A percentile compares a stretch with the other conserved stretches of the same genome.
Conservation (phyloP, 2,797 vertebrate genomes). For the Artibeus lituratus region DNA sequence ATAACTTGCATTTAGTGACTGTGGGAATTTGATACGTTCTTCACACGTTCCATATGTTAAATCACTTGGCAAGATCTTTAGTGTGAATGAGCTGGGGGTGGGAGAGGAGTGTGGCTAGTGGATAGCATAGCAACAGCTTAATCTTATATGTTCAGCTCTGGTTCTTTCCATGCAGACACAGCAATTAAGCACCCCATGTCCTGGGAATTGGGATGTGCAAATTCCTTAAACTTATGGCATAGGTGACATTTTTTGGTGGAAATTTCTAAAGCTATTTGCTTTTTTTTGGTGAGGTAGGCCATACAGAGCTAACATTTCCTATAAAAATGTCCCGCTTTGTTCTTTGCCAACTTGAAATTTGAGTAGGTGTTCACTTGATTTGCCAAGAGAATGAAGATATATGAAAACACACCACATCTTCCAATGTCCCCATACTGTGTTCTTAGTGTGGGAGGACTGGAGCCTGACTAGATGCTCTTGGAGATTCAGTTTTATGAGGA, state of each 20-base stretch:
- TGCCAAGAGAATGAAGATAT: slow-evolving; percentile 72
- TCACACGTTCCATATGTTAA: slow-evolving; percentile 68
- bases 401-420: slow-evolving; percentile 70
- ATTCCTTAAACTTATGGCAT: neutral
- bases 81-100: slow-evolving; percentile 68
- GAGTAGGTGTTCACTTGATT: slow-evolving; percentile 75
- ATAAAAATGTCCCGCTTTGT: slow-evolving; percentile 72
- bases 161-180: neutral
- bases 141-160: slow-evolving; percentile 9
- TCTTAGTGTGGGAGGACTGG: slow-evolving; percentile 68
- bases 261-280: slow-evolving; percentile 59
- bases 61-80: slow-evolving; percentile 65
- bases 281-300: slow-evolving; percentile 66
- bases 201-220: neutral
- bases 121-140: slow-evolving; percentile 39
- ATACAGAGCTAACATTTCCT: slow-evolving; percentile 71
- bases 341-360: slow-evolving; percentile 75
- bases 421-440: slow-evolving; percentile 72
- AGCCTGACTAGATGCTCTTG: slow-evolving; percentile 55
- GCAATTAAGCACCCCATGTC: neutral
- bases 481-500: slow-evolving; percentile 55
- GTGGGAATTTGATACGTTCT: slow-evolving; percentile 60
- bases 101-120: slow-evolving; percentile 53
- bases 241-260: slow-evolving; percentile 22
- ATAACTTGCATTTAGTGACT: slow-evolving; percentile 65